Conservation (phyloP, 37 sponge, comb jelly and placozoan genomes). For the Cladorhizidae sp. region DNA sequence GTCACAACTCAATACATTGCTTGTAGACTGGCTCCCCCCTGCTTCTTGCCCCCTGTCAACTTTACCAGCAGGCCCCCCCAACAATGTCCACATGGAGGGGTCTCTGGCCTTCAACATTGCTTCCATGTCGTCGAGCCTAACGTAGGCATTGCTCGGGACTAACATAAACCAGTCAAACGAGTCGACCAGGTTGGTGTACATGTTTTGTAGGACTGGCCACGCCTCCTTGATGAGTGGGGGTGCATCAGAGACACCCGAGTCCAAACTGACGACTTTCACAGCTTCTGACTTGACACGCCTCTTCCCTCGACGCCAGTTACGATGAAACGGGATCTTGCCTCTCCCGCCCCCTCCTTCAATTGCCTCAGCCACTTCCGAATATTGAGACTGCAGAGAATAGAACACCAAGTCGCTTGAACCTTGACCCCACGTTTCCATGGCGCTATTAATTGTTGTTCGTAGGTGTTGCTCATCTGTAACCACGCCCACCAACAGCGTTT, state of each 20-base stretch:
- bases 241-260: constrained; percentile 71
- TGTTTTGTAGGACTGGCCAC: constrained; percentile 71
- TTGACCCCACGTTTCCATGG: constrained; percentile 74
- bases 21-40: constrained; percentile 48
- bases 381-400: constrained; percentile 37
- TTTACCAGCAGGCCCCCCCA: constrained; percentile 57
- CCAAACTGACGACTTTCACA: constrained; percentile 21
- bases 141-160: constrained; percentile 71
- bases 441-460: constrained; percentile 39
- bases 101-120: constrained; percentile 51
- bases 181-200: constrained; percentile 68
- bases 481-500: constrained; percentile 75
- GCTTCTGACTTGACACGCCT: too few relatives aligned
- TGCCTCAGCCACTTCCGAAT: too few relatives aligned
- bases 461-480: constrained; percentile 54
- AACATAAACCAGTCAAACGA: constrained; percentile 86
- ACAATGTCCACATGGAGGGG: constrained; percentile 35
- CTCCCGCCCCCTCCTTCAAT: too few relatives aligned
- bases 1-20: constrained; percentile 55
- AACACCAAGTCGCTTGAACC: constrained; percentile 33
- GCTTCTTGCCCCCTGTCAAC: constrained; percentile 39
- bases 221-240: constrained; percentile 31
- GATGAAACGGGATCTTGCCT: too few relatives aligned
- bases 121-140: constrained; percentile 47
- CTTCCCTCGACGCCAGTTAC: too few relatives aligned